Evolutionary conservation across 2,797 vertebrate genomes (phyloP).

Genomic region (Epinephelus coioides): DNA sequence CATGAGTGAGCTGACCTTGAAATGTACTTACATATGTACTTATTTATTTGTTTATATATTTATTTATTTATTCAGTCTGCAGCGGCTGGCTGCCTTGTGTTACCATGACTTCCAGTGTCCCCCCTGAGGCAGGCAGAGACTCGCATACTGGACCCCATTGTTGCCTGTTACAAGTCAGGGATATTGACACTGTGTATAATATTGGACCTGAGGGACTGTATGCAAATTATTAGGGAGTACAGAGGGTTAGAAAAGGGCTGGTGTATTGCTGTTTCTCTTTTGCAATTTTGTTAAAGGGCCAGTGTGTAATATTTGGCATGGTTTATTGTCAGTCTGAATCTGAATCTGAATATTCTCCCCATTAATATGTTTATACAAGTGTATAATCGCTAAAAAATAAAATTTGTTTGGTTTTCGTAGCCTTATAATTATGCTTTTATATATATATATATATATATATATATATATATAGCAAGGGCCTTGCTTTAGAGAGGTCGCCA

Average conservation of each 20-base stretch:
- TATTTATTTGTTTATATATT: not conserved
- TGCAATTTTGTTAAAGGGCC: not conserved
- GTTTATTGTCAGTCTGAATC: too few species aligned
- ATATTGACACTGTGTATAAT: not conserved
- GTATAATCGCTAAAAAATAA: too few species aligned
- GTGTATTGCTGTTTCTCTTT: not conserved
- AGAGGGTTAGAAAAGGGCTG: not conserved
- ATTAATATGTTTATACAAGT: too few species aligned
- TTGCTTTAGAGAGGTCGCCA: too few species aligned
- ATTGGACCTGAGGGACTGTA: not conserved
- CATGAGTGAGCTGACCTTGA: not conserved
- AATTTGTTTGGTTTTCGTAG: too few species aligned
- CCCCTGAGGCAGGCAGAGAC: not conserved
- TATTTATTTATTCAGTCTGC: not conserved
- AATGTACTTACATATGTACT: too few species aligned
- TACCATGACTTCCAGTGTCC: not conserved
- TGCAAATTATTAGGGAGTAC: not conserved
- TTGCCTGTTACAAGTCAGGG: not conserved
- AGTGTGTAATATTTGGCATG: too few species aligned
- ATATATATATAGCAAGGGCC: too few species aligned
- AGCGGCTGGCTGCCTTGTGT: not conserved
- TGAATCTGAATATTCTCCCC: too few species aligned
- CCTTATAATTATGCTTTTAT: too few species aligned
- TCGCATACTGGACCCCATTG: not conserved
- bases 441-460: too few species aligned